Base-by-base conservation (phyloP, 1,140 invertebrate species). In the Megathymus violae region DNA sequence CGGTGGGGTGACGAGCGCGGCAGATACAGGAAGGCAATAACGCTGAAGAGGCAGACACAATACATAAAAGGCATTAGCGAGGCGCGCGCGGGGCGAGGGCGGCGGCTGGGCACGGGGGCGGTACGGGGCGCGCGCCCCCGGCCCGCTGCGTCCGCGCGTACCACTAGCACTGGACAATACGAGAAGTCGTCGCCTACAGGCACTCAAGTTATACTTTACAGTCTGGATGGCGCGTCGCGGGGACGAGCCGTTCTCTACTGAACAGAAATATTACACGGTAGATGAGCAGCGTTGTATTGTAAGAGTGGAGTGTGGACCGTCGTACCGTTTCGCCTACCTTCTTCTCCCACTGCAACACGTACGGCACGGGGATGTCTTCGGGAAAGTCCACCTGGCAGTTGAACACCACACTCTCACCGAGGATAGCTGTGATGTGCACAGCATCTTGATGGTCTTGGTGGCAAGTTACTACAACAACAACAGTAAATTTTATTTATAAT, bases 321-420 rank as follows among this genome's bases (percentile, higher is more conserved):
- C 95, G 94, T 96, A 97, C 96, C 96, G 95, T 95, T 93, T 96
- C 95, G 95, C 95, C 96, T 96, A 98, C 97, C 95, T 98, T 97
- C 95, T 98, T 98, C 95, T 98, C 96, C 97, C 97, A 99, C 94
- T 98, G 97, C 87, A 98, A 95, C 92, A 98, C 97, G 93, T 98
- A 98, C 91, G 97, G 97, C 92, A 98, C 97, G 80, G 96, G 96
- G 91, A 97, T 95, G 92, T 97, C 96, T 89, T 97, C 96, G 71
- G 97, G 97, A 92, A 97, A 98, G 91, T 98, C 97, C 91, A 99
- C 97, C 92, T 97, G 96, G 93, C 97, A 99, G 92, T 98, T 98
- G 93, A 99, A 97, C 82, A 98, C 96, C 89, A 98, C 97, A 78
- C 96, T 97, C 92, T 98, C 97, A 80, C 97, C 97, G 79, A 98